Percentiles rank a stretch among this genome's conserved stretches.
These are phyloP conservation scores for Drosophila jambulina DNA, from an alignment of 1,140 invertebrate species.

Conservation along the genomic window DNA sequence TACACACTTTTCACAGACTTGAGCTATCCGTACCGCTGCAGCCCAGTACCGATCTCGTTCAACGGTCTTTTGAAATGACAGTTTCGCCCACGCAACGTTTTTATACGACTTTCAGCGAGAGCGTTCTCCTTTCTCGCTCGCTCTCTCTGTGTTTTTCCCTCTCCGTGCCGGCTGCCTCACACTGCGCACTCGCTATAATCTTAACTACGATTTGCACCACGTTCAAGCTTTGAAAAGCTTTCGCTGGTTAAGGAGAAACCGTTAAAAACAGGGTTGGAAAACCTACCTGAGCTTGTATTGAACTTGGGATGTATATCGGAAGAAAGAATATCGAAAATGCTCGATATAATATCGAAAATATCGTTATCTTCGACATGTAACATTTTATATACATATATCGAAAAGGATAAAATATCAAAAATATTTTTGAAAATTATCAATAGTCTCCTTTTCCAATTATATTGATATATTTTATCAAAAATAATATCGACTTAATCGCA, in stretches of 20 bases:
- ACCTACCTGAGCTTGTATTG: too few relatives aligned
- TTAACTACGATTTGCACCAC: constrained; percentile 26
- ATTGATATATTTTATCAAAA: not conserved
- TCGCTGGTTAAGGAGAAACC: not conserved
- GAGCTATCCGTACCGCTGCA: constrained; percentile 23
- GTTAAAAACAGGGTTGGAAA: not conserved
- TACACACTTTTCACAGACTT: constrained; percentile 12
- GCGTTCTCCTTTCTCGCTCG: constrained; percentile 22
- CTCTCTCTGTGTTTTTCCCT: constrained; percentile 1
- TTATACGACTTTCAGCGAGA: constrained; percentile 57
- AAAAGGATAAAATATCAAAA: not conserved
- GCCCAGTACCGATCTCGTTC: constrained; percentile 53
- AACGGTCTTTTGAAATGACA: constrained; percentile 60
- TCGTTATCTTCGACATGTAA: not conserved
- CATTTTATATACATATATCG: not conserved
- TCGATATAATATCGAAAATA: not conserved
- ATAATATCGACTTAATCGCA: too few relatives aligned
- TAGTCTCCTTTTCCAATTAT: not conserved
- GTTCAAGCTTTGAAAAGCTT: constrained; percentile 58
- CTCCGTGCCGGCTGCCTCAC: not conserved
- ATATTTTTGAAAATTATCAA: not conserved
- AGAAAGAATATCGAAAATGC: not conserved
- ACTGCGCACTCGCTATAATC: constrained; percentile 45
- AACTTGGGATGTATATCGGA: not conserved
- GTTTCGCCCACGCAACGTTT: constrained; percentile 53